These are phyloP conservation scores for Campoplex nolae DNA, from an alignment of 2,888 invertebrate genomes.

Conservation along the genomic window DNA sequence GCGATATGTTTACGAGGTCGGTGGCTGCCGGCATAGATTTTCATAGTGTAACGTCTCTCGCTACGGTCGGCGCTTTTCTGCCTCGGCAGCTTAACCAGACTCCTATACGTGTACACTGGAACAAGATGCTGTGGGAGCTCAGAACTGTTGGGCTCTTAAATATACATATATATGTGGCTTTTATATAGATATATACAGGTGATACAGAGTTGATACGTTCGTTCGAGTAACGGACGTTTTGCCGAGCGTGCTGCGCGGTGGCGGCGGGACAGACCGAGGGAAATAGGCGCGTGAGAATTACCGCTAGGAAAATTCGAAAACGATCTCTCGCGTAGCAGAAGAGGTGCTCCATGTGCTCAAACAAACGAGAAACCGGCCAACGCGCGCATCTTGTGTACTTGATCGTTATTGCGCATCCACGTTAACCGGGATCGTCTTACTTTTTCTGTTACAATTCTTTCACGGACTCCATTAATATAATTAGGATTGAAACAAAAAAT, in stretches of 20 bases:
- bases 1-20: slow-evolving; percentile 64
- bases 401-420: neutral
- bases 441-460: neutral
- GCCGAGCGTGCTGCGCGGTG: slow-evolving; percentile 55
- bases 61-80: slow-evolving; percentile 56
- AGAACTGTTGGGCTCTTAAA: slow-evolving; percentile 20
- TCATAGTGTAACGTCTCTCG: slow-evolving; percentile 65
- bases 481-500: too few species aligned
- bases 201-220: slow-evolving; percentile 44
- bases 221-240: slow-evolving; percentile 68
- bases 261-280: slow-evolving; percentile 54
- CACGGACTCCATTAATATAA: neutral
- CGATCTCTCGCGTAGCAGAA: slow-evolving; percentile 17
- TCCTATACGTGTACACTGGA: slow-evolving; percentile 7
- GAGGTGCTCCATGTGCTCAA: slow-evolving; percentile 15
- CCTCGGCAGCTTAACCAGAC: slow-evolving; percentile 50
- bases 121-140: slow-evolving; percentile 62
- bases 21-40: slow-evolving; percentile 66
- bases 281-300: slow-evolving; percentile 67
- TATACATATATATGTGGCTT: slow-evolving; percentile 6
- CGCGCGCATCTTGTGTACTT: neutral
- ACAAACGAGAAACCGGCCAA: slow-evolving; percentile 22
- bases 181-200: slow-evolving; percentile 16
- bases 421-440: slow-evolving; percentile 7
- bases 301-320: slow-evolving; percentile 68